Conservation (phyloP, 2,888 invertebrate genomes). For the Ectemnius lituratus region DNA sequence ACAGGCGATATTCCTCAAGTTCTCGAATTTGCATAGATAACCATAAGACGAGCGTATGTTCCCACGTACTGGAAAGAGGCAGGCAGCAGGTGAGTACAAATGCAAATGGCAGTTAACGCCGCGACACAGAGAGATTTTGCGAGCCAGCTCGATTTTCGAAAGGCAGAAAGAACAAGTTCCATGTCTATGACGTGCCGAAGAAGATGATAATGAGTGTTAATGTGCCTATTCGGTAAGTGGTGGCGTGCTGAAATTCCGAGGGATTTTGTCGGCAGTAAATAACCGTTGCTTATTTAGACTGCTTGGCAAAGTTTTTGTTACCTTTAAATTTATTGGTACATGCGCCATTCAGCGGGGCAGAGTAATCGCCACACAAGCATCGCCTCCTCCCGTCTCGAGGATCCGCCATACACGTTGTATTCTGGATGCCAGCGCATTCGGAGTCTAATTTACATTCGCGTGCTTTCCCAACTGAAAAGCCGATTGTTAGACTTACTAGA, state of each 20-base stretch:
- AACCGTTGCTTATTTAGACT: too few species aligned
- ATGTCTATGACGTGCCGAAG: too few species aligned
- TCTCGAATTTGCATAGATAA: conserved; percentile 68
- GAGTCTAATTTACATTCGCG: conserved; percentile 82
- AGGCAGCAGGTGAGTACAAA: conserved; percentile 56
- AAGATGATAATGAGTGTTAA: too few species aligned
- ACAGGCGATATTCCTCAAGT: too few species aligned
- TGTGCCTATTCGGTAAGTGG: too few species aligned
- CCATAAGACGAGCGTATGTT: conserved; percentile 44
- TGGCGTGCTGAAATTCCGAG: too few species aligned
- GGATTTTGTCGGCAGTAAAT: too few species aligned
- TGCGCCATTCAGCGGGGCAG: conserved; percentile 83
- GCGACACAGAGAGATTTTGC: neutral
- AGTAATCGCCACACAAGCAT: conserved; percentile 86
- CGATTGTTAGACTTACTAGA: too few species aligned
- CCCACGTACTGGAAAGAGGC: conserved; percentile 56
- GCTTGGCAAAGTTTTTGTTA: conserved; percentile 67
- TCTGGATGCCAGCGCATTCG: conserved; percentile 83
- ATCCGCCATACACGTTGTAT: conserved; percentile 84
- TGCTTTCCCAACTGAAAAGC: conserved; percentile 77
- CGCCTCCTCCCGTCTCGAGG: conserved; percentile 82
- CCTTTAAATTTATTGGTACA: conserved; percentile 84
- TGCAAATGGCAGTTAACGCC: conserved; percentile 51
- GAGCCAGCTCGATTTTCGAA: neutral
- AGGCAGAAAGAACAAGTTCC: neutral